phyloP scores from a whole-genome alignment of 2,888 invertebrate species.

The Trichopria drosophilae region DNA sequence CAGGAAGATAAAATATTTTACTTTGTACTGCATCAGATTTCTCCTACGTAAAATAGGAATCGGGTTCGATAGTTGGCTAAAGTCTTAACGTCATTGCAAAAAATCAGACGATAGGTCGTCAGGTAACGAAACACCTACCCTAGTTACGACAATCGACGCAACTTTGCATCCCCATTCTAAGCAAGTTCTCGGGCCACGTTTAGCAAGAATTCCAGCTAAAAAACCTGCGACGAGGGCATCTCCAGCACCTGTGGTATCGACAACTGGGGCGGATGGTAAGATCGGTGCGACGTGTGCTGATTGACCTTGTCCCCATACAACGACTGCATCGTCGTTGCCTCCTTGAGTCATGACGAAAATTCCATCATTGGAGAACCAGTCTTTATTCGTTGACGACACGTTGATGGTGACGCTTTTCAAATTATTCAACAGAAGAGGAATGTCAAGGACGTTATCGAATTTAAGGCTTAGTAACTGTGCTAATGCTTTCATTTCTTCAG shows the following conservation, averaged over 20 bases:
- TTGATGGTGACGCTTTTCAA: slow-evolving; percentile 48
- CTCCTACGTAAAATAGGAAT: too few relatives aligned
- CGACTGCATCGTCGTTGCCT: slow-evolving; percentile 48
- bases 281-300: slow-evolving; percentile 46
- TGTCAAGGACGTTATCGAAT: slow-evolving; percentile 47
- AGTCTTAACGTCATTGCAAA: slow-evolving; percentile 30
- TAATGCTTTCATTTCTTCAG: slow-evolving; percentile 49
- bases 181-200: slow-evolving; percentile 50
- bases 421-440: slow-evolving; percentile 50
- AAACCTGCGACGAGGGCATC: slow-evolving; percentile 58
- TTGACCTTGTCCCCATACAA: slow-evolving; percentile 51
- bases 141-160: slow-evolving; percentile 47
- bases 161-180: slow-evolving; percentile 50
- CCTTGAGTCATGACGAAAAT: slow-evolving; percentile 53
- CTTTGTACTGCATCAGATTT: too few relatives aligned
- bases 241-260: slow-evolving; percentile 58
- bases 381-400: slow-evolving; percentile 40
- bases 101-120: slow-evolving; percentile 42
- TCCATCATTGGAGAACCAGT: slow-evolving; percentile 48
- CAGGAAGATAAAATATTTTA: too few relatives aligned
- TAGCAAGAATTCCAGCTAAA: slow-evolving; percentile 50
- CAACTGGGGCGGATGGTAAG: slow-evolving; percentile 41
- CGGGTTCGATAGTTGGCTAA: slow-evolving; percentile 2
- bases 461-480: slow-evolving; percentile 47
- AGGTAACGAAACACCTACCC: slow-evolving; percentile 46